These are phyloP conservation scores for Noctilio leporinus DNA, from an alignment of 2,113 vertebrate genomes.

Conservation along the genomic window DNA sequence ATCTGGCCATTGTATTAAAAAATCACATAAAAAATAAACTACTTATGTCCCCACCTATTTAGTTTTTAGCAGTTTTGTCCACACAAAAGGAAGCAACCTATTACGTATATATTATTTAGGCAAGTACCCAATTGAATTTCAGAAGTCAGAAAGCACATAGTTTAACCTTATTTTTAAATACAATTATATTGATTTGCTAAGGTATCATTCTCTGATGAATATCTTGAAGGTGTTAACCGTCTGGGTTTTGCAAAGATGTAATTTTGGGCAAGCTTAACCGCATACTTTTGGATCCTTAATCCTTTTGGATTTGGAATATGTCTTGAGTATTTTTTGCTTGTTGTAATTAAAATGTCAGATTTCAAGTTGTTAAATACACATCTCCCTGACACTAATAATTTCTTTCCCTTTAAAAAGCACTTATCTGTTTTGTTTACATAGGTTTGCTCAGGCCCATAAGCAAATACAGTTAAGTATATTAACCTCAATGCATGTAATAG, in stretches of 20 bases:
- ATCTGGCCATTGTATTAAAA: neutral
- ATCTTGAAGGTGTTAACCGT: neutral
- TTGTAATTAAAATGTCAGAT: slow-evolving; percentile 36
- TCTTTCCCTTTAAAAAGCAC: neutral
- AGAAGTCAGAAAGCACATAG: neutral
- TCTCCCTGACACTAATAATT: slow-evolving; percentile 30
- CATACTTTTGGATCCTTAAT: slow-evolving; percentile 30
- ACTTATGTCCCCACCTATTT: neutral
- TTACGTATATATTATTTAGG: neutral
- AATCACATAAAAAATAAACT: neutral
- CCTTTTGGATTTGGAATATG: slow-evolving; percentile 31
- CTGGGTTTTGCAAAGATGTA: slow-evolving; percentile 7
- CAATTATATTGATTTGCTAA: neutral
- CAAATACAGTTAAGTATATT: neutral
- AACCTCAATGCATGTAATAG: neutral
- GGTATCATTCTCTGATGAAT: slow-evolving; percentile 5
- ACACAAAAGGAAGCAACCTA: neutral
- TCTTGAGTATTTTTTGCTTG: slow-evolving; percentile 1
- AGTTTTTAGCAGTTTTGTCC: slow-evolving; percentile 26
- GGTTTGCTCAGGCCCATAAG: neutral
- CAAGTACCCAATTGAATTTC: neutral
- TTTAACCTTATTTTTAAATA: neutral
- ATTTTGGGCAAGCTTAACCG: slow-evolving; percentile 22
- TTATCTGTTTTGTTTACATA: neutral
- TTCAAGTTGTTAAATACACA: slow-evolving; percentile 30